phyloP scores from a whole-genome alignment of 2,888 invertebrate species.

The Cryptocephalus primarius region DNA sequence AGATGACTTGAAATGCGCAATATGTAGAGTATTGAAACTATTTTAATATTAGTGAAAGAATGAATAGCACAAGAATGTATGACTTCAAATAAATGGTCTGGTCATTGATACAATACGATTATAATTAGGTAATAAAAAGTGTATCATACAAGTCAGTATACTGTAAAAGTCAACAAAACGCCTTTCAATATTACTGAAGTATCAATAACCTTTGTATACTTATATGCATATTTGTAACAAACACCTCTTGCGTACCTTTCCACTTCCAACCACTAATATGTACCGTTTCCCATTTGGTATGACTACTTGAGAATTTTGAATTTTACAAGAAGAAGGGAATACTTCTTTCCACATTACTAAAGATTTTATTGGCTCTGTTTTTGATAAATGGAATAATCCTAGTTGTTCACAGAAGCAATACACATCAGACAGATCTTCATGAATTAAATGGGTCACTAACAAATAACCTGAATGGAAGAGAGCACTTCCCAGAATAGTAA shows the following conservation, averaged over 20 bases:
- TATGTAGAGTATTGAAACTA: too few relatives aligned
- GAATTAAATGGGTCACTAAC: conserved; percentile 65
- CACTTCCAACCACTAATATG: conserved; percentile 62
- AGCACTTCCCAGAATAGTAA: conserved; percentile 44
- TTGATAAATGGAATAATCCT: conserved; percentile 59
- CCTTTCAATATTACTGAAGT: too few relatives aligned
- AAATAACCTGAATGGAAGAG: conserved; percentile 54
- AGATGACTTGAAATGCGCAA: too few relatives aligned
- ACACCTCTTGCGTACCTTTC: conserved; percentile 32
- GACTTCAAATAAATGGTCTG: too few relatives aligned
- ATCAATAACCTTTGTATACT: too few relatives aligned
- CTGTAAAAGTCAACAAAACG: too few relatives aligned
- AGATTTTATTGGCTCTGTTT: conserved; percentile 55
- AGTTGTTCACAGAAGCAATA: conserved; percentile 64
- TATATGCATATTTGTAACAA: too few relatives aligned
- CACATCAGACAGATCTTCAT: conserved; percentile 63
- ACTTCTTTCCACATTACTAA: conserved; percentile 71
- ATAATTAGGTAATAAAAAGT: too few relatives aligned
- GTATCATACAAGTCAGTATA: too few relatives aligned
- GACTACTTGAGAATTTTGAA: conserved; percentile 27
- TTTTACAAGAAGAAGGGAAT: conserved; percentile 44
- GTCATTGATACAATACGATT: too few relatives aligned
- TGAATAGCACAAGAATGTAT: too few relatives aligned
- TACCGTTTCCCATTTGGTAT: conserved; percentile 59
- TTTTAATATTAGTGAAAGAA: too few relatives aligned